A percentile compares a stretch with the other conserved stretches of the same genome.
Evolutionary conservation across 2,888 invertebrate species (phyloP).

Genomic region (Gordius sp.): DNA sequence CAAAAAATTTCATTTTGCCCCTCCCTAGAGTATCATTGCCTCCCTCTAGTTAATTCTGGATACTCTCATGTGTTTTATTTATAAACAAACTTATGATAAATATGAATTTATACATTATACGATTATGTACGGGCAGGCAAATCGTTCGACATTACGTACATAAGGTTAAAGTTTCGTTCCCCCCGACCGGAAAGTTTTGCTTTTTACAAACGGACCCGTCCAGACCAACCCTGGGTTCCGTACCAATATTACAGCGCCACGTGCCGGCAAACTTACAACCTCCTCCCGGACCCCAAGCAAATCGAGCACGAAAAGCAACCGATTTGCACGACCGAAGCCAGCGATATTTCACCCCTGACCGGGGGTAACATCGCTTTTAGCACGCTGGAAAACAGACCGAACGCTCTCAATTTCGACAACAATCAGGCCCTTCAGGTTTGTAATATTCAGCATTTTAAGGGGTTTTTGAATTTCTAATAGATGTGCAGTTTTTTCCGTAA

Average conservation of each 20-base stretch:
- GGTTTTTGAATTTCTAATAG: too few relatives aligned
- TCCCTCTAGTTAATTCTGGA: too few relatives aligned
- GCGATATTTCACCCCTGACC: constrained; percentile 75
- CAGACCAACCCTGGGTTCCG: constrained; percentile 40
- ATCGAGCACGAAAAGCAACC: constrained; percentile 62
- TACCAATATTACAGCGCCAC: constrained; percentile 42
- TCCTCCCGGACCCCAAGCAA: constrained; percentile 47
- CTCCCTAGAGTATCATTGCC: too few relatives aligned
- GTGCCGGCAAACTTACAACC: constrained; percentile 63
- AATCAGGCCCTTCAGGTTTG: constrained; percentile 60
- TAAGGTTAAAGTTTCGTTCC: constrained; percentile 68
- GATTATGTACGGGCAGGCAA: constrained; percentile 57
- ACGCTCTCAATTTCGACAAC: constrained; percentile 64
- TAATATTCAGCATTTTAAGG: too few relatives aligned
- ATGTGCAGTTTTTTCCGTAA: too few relatives aligned
- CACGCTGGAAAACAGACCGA: constrained; percentile 71
- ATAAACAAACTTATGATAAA: too few relatives aligned
- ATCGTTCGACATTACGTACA: constrained; percentile 83
- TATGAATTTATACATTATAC: too few relatives aligned
- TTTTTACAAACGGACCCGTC: constrained; percentile 51
- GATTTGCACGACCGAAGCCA: constrained; percentile 88
- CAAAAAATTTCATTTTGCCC: too few relatives aligned
- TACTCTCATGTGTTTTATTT: too few relatives aligned
- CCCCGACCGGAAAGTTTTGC: constrained; percentile 89
- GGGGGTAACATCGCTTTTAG: constrained; percentile 83